Evolutionary conservation across 2,113 vertebrate genomes (phyloP), one percentile per base, ranked within the genome.

Genomic region (Thamnaconus septentrionalis): DNA sequence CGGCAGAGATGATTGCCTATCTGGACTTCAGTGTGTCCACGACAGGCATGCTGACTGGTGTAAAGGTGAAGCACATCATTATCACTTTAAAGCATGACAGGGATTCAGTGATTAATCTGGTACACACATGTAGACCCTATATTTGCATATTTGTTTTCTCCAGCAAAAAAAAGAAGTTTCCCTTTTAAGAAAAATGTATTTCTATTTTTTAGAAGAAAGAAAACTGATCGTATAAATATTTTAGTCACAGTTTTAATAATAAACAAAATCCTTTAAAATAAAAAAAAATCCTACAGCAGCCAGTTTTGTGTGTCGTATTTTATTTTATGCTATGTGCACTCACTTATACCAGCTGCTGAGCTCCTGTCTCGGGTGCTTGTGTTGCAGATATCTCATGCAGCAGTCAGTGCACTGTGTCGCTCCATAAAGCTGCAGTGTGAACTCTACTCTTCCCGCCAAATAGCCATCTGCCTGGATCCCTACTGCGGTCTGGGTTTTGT

Each of bases 1-100:
- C 97, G 3, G 92, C 97, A 3, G 97, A 99, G 86, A 95, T 98
- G 94, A 84, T 98, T 61, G 97, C 97, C 0, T 99, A 99, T 84
- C 90, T 99, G 49, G 97, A 99, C 86, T 99, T 99, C 66, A 98
- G 97, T 47, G 96, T 99, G 57, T 98, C 97, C 63, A 99, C 96
- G 10, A 98, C 96, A 6, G 97, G 97, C 86, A 98, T 99, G 97
- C 95, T 99, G 10, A 98, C 97, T 3, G 97, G 97, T 69, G 95
- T 99, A 10, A 99, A 99, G 95, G 97, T 98, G 52, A 78, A 71
- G 63, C 31, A 47, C 45, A 54, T 5, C 1, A 18, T 4, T 4
- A 31, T 64, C 5, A 41, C 10, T 41, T 50, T 45, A 7, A 66
- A 51, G 51, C 18, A 41, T 3, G 18, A 41, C 18, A 56, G 8